phyloP scores from a whole-genome alignment of 2,113 vertebrate genomes.

The Baryphthengus martii region DNA sequence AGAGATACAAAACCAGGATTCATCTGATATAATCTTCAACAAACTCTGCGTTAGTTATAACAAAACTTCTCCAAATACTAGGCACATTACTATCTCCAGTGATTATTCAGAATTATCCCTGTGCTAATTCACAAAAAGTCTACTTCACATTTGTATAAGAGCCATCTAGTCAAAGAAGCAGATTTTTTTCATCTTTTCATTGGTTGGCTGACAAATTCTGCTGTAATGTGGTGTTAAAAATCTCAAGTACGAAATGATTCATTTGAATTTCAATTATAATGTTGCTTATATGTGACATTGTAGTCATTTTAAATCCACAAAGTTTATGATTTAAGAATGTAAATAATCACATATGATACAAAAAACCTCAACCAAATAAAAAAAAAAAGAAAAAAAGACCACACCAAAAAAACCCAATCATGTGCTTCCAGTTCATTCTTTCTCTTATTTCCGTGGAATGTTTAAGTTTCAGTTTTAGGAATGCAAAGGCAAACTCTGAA shows the following conservation, averaged over 20 bases:
- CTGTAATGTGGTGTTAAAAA: not conserved
- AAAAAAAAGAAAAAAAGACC: too few species aligned
- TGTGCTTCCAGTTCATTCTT: not conserved
- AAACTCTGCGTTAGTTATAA: not conserved
- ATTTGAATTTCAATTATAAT: not conserved
- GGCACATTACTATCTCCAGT: not conserved
- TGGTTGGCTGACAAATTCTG: not conserved
- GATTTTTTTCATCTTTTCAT: not conserved
- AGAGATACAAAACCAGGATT: not conserved
- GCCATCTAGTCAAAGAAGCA: not conserved
- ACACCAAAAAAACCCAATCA: not conserved
- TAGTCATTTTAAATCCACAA: not conserved
- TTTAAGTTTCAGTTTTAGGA: not conserved
- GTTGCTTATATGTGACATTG: not conserved
- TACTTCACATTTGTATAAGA: not conserved
- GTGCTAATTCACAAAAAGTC: not conserved
- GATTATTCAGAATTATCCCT: not conserved
- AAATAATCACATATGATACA: not conserved
- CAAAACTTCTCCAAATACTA: not conserved
- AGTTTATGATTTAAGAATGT: not conserved
- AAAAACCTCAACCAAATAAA: too few species aligned
- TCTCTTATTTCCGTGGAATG: not conserved
- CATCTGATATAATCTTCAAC: not conserved
- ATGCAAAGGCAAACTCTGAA: not conserved
- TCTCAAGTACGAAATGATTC: not conserved